Evolutionary conservation across 1,140 invertebrate species (phyloP).

Genomic region (Eufriesea mexicana): DNA sequence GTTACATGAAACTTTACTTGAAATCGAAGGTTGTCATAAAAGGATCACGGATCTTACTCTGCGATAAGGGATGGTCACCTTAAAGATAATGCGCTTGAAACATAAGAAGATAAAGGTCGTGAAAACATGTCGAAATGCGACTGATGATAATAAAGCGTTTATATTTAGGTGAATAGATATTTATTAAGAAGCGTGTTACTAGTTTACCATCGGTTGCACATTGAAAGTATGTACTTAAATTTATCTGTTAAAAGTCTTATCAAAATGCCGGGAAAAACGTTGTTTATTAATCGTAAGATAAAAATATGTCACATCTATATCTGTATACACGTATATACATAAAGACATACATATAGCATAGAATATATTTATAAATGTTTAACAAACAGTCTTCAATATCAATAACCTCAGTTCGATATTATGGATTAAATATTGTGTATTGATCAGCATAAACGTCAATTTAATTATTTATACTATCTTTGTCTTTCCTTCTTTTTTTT

Average conservation of each 20-base stretch:
- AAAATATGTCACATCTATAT: constrained; percentile 50
- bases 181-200: constrained; percentile 63
- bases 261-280: constrained; percentile 64
- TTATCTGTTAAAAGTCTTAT: constrained; percentile 66
- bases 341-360: constrained; percentile 48
- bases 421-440: neutral
- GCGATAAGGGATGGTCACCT: constrained; percentile 24
- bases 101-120: neutral
- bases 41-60: neutral
- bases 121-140: constrained; percentile 33
- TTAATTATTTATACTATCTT: neutral
- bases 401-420: neutral
- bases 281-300: constrained; percentile 68
- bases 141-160: constrained; percentile 63
- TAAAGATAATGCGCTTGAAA: constrained; percentile 16
- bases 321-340: constrained; percentile 35
- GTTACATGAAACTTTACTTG: no score
- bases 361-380: constrained; percentile 42
- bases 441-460: neutral
- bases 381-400: constrained; percentile 19
- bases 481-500: no score
- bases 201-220: constrained; percentile 54
- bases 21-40: neutral
- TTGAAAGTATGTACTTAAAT: constrained; percentile 72
- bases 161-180: constrained; percentile 51